These are phyloP conservation scores for Nyctalus aviator DNA, from an alignment of 2,797 vertebrate species.

Conservation along the genomic window DNA sequence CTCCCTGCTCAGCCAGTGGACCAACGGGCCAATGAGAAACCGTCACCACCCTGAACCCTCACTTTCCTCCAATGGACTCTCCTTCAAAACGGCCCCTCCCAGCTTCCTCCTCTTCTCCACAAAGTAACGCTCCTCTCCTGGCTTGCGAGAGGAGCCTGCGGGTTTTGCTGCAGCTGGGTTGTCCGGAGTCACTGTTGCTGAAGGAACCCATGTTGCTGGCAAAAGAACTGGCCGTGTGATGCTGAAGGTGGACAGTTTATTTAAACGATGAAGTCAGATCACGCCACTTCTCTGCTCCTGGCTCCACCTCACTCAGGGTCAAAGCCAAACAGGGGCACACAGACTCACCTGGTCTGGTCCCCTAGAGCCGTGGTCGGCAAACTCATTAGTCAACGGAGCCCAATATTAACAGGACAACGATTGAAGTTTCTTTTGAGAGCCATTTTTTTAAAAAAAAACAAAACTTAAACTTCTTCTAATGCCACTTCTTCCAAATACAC, in stretches of 20 bases:
- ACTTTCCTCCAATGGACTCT: background rate
- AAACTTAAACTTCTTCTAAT: no score
- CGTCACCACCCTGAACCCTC: background rate
- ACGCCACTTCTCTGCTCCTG: background rate
- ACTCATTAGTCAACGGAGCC: no score
- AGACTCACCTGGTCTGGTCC: fast-evolving
- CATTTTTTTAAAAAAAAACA: no score
- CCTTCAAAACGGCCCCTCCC: background rate
- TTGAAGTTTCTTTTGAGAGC: no score
- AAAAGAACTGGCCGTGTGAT: background rate
- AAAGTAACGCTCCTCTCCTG: background rate
- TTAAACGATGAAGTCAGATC: background rate
- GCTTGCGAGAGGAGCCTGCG: background rate
- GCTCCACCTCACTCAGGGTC: background rate
- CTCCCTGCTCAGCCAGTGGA: background rate
- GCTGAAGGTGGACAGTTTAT: background rate
- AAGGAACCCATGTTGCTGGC: background rate
- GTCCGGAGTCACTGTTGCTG: no score
- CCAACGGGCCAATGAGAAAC: background rate
- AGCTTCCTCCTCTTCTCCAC: background rate
- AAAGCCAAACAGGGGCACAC: background rate
- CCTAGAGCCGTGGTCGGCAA: no score
- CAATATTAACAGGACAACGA: no score
- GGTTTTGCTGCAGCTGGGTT: background rate
- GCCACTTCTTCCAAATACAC: no score